Conservation (phyloP, 23 tunicate species). For the Ascidia mentula region DNA sequence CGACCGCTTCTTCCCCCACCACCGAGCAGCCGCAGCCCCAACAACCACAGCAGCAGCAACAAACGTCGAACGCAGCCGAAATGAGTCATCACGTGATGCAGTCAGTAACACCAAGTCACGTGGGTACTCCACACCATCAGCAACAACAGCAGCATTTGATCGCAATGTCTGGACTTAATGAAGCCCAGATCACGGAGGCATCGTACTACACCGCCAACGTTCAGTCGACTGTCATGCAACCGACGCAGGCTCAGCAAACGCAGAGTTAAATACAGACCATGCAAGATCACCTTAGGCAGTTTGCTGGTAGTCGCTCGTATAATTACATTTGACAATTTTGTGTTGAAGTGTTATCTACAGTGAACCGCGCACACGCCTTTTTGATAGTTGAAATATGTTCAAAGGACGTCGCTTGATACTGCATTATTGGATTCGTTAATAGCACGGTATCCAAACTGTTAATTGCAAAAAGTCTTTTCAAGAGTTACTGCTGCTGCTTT, state of each 20-base stretch:
- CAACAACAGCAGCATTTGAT: conserved; percentile 23
- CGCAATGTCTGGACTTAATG: background rate
- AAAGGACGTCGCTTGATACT: no score
- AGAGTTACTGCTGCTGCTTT: no score
- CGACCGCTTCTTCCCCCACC: conserved; percentile 9
- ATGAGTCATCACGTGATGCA: conserved; percentile 24
- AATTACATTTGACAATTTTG: no score
- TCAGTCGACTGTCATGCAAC: background rate
- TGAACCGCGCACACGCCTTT: no score
- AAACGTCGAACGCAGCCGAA: background rate
- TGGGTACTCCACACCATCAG: conserved; percentile 14
- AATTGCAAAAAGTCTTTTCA: no score
- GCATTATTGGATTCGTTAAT: no score
- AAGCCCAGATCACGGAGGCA: conserved; percentile 4
- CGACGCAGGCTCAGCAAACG: background rate
- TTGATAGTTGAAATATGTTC: no score
- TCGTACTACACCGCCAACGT: conserved; percentile 8
- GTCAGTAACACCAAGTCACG: conserved; percentile 13
- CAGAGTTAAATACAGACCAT: conserved; percentile 1
- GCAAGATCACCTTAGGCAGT: no score
- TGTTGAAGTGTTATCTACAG: no score
- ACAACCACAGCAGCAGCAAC: background rate
- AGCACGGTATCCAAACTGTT: no score
- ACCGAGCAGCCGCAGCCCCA: background rate
- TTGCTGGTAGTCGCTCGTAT: no score